Percentiles rank a stretch among this genome's conserved stretches.
phyloP scores from a whole-genome alignment of 2,888 invertebrate genomes.

The Glaucopsyche alexis region DNA sequence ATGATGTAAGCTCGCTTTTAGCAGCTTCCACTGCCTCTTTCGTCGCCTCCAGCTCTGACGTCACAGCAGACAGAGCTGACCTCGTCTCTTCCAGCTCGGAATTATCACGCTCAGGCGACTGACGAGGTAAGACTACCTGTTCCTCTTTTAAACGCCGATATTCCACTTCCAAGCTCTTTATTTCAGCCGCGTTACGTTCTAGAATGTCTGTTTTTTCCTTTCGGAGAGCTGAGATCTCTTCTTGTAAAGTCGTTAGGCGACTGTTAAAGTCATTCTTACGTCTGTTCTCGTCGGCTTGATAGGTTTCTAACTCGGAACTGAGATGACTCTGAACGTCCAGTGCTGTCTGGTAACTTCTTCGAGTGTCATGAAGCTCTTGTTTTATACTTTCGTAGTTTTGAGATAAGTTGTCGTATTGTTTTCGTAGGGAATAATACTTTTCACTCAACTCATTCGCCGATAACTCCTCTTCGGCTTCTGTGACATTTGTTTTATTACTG shows the following conservation, averaged over 20 bases:
- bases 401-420: slow-evolving; percentile 63
- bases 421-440: slow-evolving; percentile 64
- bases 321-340: slow-evolving; percentile 70
- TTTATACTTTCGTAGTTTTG: slow-evolving; percentile 62
- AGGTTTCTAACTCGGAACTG: slow-evolving; percentile 63
- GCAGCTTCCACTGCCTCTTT: slow-evolving; percentile 60
- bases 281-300: slow-evolving; percentile 61
- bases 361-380: slow-evolving; percentile 70
- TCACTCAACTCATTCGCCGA: slow-evolving; percentile 66
- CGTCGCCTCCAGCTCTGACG: slow-evolving; percentile 54
- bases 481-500: slow-evolving; percentile 66
- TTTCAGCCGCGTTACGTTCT: slow-evolving; percentile 57
- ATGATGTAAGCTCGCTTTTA: slow-evolving; percentile 53
- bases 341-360: slow-evolving; percentile 66
- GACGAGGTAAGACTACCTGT: slow-evolving; percentile 49
- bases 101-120: slow-evolving; percentile 60
- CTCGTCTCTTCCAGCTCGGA: slow-evolving; percentile 63
- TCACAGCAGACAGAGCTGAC: slow-evolving; percentile 50
- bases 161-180: slow-evolving; percentile 57
- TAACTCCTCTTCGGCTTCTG: slow-evolving; percentile 59
- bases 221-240: slow-evolving; percentile 61
- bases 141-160: slow-evolving; percentile 63
- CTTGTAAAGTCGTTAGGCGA: slow-evolving; percentile 60
- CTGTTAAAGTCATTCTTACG: slow-evolving; percentile 54
- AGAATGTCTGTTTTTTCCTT: slow-evolving; percentile 57